Evolutionary conservation across 1,140 invertebrate species (phyloP).

Genomic region (Drosophila eugracilis): DNA sequence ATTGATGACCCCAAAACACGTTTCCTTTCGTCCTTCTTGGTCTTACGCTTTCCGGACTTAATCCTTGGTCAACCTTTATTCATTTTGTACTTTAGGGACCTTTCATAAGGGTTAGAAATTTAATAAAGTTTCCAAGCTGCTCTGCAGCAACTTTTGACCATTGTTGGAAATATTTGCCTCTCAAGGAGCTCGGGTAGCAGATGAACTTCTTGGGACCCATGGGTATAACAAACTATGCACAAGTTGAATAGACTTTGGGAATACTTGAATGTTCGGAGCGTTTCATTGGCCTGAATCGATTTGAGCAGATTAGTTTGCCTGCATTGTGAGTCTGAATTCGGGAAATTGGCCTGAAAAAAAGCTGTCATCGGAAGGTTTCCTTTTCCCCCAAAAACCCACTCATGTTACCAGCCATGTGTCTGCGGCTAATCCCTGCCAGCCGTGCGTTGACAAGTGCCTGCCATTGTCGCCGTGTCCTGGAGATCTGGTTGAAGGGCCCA

Average conservation of each 20-base stretch:
- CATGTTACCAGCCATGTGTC: constrained; percentile 22
- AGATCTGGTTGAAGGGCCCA: constrained; percentile 42
- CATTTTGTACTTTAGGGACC: neutral
- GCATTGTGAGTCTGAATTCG: constrained; percentile 6
- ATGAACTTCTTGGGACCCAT: constrained; percentile 1
- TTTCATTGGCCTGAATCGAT: constrained; percentile 10
- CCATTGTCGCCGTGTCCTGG: constrained; percentile 33
- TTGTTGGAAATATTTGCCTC: constrained; percentile 32
- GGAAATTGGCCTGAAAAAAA: constrained; percentile 17
- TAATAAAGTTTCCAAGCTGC: constrained; percentile 31
- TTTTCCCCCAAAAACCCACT: constrained; percentile 15
- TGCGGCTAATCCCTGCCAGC: constrained; percentile 44
- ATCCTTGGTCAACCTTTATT: constrained; percentile 1
- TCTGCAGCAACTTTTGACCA: constrained; percentile 19
- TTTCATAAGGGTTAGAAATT: constrained; percentile 11
- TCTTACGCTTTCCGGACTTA: neutral
- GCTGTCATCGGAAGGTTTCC: constrained; percentile 1
- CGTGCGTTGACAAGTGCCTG: constrained; percentile 53
- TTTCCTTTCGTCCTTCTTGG: neutral
- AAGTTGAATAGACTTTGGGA: constrained; percentile 24
- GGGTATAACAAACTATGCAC: constrained; percentile 30
- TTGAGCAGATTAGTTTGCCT: constrained; percentile 1
- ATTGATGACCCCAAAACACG: constrained; percentile 7
- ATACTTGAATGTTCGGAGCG: neutral
- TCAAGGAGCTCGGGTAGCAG: constrained; percentile 9